phyloP scores from a whole-genome alignment of 2,797 vertebrate species.

The Manis javanica region DNA sequence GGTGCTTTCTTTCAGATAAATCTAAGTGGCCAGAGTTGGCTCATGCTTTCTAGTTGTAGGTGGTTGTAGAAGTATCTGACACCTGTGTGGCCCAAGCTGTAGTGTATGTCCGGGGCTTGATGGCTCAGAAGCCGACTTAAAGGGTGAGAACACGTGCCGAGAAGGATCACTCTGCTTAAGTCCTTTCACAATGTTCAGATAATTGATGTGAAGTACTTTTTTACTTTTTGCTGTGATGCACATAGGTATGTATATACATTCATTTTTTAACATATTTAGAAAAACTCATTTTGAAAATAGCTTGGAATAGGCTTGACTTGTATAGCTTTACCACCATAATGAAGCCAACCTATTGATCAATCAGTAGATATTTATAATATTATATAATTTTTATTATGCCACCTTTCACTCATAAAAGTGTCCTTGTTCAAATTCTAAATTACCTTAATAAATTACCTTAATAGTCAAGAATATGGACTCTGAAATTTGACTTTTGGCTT shows the following conservation, averaged over 20 bases:
- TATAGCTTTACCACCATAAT: neutral
- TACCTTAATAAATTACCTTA: neutral
- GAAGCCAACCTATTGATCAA: neutral
- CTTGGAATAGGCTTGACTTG: neutral
- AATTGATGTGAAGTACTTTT: neutral
- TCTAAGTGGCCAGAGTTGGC: neutral
- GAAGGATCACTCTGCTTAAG: neutral
- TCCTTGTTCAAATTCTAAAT: neutral
- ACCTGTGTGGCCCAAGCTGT: neutral
- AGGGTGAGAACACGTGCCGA: neutral
- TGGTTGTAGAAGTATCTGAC: neutral
- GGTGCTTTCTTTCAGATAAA: neutral
- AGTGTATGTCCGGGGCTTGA: neutral
- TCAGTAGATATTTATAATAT: neutral
- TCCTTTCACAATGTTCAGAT: neutral
- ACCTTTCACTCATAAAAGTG: neutral
- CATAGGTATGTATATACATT: neutral
- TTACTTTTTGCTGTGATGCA: neutral
- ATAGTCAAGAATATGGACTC: neutral
- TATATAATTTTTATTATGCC: neutral
- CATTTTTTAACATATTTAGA: neutral
- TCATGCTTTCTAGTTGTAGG: neutral
- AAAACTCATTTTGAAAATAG: neutral
- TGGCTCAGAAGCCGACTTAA: neutral
- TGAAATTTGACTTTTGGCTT: neutral